phyloP scores from a whole-genome alignment of 2,113 vertebrate genomes.

The Lethenteron reissneri region DNA sequence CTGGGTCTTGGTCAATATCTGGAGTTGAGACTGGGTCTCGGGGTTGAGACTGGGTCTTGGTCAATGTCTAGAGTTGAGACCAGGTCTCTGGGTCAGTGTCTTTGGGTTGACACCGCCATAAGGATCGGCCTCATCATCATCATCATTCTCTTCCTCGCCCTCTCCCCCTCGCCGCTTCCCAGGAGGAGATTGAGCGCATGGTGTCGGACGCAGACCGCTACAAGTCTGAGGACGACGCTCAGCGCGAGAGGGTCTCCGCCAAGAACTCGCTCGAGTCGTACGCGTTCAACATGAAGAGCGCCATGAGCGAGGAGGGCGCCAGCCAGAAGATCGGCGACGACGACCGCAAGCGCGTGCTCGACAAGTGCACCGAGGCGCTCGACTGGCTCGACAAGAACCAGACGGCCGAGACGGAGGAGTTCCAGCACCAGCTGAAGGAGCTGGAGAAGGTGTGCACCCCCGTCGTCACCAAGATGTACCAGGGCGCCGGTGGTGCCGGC shows the following conservation, averaged over 20 bases:
- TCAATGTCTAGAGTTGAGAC: no score
- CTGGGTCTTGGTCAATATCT: no score
- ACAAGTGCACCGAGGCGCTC: constrained; percentile 39
- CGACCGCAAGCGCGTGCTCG: constrained; percentile 33
- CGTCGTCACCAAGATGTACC: constrained; percentile 40
- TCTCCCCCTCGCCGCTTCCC: no score
- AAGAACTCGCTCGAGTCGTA: constrained; percentile 44
- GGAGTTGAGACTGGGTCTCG: no score
- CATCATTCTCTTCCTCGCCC: no score
- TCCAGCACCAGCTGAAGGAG: constrained; percentile 45
- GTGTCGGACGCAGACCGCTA: constrained; percentile 46
- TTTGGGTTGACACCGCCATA: no score
- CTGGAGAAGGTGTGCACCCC: constrained; percentile 46
- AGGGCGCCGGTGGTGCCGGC: constrained; percentile 18
- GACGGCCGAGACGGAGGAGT: constrained; percentile 42
- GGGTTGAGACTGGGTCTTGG: no score
- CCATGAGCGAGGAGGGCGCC: constrained; percentile 36
- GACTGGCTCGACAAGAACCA: constrained; percentile 41
- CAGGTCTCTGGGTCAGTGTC: no score
- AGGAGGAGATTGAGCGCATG: constrained; percentile 42
- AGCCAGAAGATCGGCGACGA: constrained; percentile 40
- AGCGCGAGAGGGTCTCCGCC: constrained; percentile 30
- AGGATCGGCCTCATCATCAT: no score
- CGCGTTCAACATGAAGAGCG: constrained; percentile 40
- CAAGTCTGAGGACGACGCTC: constrained; percentile 37